Conservation (phyloP, 2,113 vertebrate species). For the Colinus virginianus region DNA sequence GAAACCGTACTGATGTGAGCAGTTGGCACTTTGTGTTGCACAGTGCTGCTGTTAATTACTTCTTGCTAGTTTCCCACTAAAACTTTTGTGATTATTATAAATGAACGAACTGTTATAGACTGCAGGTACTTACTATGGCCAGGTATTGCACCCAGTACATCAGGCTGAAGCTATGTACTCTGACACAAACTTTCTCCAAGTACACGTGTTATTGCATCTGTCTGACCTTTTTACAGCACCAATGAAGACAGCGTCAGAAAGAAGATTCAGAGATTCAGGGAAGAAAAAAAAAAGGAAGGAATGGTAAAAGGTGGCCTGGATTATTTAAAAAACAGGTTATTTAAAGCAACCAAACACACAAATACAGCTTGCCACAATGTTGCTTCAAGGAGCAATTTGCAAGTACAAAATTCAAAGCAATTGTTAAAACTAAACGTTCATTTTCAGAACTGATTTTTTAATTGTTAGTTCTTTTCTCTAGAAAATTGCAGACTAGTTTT, state of each 20-base stretch:
- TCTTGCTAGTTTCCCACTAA: neutral
- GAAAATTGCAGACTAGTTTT: neutral
- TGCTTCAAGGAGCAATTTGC: neutral
- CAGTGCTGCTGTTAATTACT: neutral
- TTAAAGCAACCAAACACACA: neutral
- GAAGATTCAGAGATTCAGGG: neutral
- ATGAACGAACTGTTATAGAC: neutral
- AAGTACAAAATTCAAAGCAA: neutral
- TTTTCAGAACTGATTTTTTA: neutral
- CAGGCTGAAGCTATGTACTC: neutral
- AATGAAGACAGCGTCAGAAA: neutral
- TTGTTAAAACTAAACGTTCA: neutral
- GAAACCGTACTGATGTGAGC: neutral
- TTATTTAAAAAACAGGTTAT: neutral
- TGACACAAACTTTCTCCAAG: neutral
- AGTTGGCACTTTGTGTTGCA: neutral
- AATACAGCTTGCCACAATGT: neutral
- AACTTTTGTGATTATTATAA: neutral
- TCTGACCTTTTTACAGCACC: neutral
- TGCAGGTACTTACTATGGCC: neutral
- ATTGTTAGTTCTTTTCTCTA: neutral
- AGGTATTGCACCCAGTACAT: neutral
- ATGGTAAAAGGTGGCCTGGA: rapidly evolving
- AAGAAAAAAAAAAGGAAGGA: neutral
- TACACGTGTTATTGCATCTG: neutral